phyloP scores from a whole-genome alignment of 2,797 vertebrate species.

The Gambelia wislizenii region DNA sequence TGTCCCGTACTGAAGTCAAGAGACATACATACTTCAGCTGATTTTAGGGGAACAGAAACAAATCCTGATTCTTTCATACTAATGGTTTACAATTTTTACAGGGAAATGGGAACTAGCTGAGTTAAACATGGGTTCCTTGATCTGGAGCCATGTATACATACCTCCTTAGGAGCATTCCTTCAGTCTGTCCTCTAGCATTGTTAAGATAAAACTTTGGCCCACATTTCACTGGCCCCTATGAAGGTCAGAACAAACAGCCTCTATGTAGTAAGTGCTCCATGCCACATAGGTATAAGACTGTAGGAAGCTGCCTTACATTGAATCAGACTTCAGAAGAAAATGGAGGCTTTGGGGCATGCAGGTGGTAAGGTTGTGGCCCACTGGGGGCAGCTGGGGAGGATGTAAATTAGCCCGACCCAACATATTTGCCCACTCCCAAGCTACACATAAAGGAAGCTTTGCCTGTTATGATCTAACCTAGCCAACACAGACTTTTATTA shows the following conservation, averaged over 20 bases:
- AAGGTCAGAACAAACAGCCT: not conserved
- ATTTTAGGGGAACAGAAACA: slow-evolving; percentile 10
- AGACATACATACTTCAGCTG: slow-evolving; percentile 24
- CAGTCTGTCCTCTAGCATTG: not conserved
- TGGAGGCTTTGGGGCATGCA: too few species aligned
- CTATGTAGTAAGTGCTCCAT: not conserved
- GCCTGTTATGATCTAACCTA: not conserved
- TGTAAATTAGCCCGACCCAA: not conserved
- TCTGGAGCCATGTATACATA: not conserved
- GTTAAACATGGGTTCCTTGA: not conserved
- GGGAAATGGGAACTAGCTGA: not conserved
- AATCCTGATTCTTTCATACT: slow-evolving; percentile 4
- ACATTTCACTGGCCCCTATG: not conserved
- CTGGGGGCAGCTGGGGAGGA: too few species aligned
- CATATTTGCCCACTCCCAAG: not conserved
- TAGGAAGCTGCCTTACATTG: too few species aligned
- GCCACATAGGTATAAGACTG: not conserved
- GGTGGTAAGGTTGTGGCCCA: too few species aligned
- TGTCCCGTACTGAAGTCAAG: not conserved
- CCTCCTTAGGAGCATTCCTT: not conserved
- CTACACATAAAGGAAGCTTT: not conserved
- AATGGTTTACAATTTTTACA: slow-evolving; percentile 14
- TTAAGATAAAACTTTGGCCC: not conserved
- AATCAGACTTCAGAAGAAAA: not conserved
- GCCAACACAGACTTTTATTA: not conserved